Evolutionary conservation across 2,797 vertebrate genomes (phyloP), one percentile per base, ranked within the genome.

Genomic region (Staurois parvus): DNA sequence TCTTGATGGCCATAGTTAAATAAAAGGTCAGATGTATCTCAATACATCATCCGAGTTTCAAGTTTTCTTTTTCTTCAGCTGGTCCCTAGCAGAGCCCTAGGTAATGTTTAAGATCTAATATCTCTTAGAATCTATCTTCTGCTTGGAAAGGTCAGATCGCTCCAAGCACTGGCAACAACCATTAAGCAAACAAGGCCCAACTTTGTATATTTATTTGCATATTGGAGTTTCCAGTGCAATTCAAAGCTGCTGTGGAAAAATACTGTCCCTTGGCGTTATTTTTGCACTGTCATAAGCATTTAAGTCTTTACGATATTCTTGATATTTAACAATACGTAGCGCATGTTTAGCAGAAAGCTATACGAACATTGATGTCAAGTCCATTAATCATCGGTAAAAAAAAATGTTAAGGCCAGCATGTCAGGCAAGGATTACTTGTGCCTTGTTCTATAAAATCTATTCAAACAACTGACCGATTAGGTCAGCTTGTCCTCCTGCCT

Each of bases 341-440:
- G 87, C 84, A 76, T 88, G 89, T 91, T 94, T 92, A 92, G 90
- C 88, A 88, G 80, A 88, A 93, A 91, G 91, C 90, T 92, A 88
- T 88, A 88, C 89, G 88, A 92, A 91, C 90, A 87, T 89, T 90
- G 94, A 91, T 94, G 94, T 95, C 93, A 93, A 94, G 89, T 93
- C 91, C 93, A 95, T 95, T 95, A 94, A 94, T 95, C 93, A 92
- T 78, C 64, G 90, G 91, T 84, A 83, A 90, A 93, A 93, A 85
- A 91, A 91, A 87, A 89, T 89, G 88, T 90, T 84, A 85, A 87
- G 90, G 88, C 90, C 90, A 88, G 88, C 89, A 91, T 92, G 92
- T 93, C 91, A 91, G 79, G 87, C 81, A 81, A 90, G 88, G 91
- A 93, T 94, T 92, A 93, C 87, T 88, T 85, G 82, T 89, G 89